These are phyloP conservation scores for Corapipo altera DNA, from an alignment of 2,113 vertebrate species.

Conservation along the genomic window DNA sequence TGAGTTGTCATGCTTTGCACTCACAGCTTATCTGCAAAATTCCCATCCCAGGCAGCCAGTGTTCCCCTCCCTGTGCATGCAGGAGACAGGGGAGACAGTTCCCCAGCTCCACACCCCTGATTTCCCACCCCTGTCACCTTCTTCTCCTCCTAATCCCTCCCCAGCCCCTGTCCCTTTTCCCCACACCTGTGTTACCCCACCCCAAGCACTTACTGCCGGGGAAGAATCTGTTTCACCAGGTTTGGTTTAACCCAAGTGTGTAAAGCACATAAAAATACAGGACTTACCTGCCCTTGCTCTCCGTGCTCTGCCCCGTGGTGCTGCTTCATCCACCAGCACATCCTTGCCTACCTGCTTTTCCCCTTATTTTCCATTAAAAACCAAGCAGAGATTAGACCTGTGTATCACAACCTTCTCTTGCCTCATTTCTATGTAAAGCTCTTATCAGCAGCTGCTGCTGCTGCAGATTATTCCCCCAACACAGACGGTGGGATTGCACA, in stretches of 20 bases:
- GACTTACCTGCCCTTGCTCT: neutral
- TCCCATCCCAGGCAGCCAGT: neutral
- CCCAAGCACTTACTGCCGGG: neutral
- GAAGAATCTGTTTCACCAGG: neutral
- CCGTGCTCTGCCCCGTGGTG: neutral
- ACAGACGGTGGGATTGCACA: fast-evolving
- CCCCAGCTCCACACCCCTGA: neutral
- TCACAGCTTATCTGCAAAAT: neutral
- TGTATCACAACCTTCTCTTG: neutral
- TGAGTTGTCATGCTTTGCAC: fast-evolving
- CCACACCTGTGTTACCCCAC: neutral
- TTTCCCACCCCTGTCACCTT: neutral
- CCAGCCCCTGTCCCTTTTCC: neutral
- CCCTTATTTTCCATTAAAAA: neutral
- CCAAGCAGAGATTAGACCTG: neutral
- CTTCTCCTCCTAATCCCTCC: neutral
- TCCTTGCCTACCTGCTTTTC: neutral
- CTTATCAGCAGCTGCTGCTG: neutral
- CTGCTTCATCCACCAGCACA: neutral
- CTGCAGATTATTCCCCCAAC: neutral
- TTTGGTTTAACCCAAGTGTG: neutral
- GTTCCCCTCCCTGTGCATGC: neutral
- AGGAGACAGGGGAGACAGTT: neutral
- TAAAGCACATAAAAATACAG: neutral
- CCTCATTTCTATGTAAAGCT: constrained; percentile 17